Percentiles rank a stretch among this genome's conserved stretches.
These are phyloP conservation scores for Ooceraea biroi DNA, from an alignment of 1,140 invertebrate species.

Conservation along the genomic window DNA sequence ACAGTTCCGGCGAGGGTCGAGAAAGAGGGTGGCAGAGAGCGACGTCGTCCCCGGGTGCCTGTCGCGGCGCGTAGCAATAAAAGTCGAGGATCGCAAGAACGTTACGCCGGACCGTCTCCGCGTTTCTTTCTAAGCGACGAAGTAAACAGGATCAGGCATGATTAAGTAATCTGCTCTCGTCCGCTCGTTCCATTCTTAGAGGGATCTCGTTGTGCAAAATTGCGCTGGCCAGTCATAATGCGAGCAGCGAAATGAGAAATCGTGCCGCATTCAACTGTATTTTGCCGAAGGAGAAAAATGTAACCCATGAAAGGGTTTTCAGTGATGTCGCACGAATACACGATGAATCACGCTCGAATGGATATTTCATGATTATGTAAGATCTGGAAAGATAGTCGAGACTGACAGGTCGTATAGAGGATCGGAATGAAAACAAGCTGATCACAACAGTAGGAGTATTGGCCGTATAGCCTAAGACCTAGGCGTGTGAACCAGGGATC, in stretches of 20 bases:
- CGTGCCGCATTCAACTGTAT: conserved; percentile 26
- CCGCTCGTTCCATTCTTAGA: conserved; percentile 10
- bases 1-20: conserved; percentile 12
- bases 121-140: conserved; percentile 36
- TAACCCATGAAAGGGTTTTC: neutral
- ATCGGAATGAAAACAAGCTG: too few species aligned
- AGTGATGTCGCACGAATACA: too few species aligned
- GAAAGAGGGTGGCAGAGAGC: neutral
- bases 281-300: neutral
- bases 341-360: conserved; percentile 16
- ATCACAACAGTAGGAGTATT: too few species aligned
- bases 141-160: conserved; percentile 55
- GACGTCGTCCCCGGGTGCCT: conserved; percentile 14
- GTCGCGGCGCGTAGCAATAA: conserved; percentile 49
- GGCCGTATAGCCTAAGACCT: too few species aligned
- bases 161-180: conserved; percentile 61
- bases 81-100: conserved; percentile 36
- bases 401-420: too few species aligned
- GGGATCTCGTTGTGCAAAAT: conserved; percentile 52
- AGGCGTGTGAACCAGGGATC: too few species aligned
- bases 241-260: conserved; percentile 63
- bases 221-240: conserved; percentile 42
- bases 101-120: conserved; percentile 2
- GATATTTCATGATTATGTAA: conserved; percentile 15
- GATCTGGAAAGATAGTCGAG: too few species aligned